phyloP scores from a whole-genome alignment of 1,140 invertebrate genomes.

The Plodia interpunctella region DNA sequence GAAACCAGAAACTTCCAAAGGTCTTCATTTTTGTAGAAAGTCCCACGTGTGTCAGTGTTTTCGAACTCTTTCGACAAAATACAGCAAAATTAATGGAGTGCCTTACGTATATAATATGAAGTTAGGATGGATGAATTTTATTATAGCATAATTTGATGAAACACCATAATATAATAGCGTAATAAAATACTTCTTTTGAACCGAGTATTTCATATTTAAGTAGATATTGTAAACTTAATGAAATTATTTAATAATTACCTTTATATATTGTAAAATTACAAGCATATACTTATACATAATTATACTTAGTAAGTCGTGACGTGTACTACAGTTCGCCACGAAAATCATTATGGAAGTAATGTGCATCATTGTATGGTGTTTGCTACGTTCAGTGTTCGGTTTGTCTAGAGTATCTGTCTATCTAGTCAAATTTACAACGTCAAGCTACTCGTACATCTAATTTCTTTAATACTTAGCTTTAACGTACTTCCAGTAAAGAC shows the following conservation, averaged over 20 bases:
- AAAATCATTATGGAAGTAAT: background rate
- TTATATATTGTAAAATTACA: constrained; percentile 38
- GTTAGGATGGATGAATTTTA: constrained; percentile 72
- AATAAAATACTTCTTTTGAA: constrained; percentile 60
- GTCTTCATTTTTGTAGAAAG: constrained; percentile 64
- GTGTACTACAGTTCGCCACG: constrained; percentile 30
- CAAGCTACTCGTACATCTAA: background rate
- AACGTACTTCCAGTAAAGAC: background rate
- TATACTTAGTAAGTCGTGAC: constrained; percentile 39
- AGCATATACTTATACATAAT: constrained; percentile 27
- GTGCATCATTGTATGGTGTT: background rate
- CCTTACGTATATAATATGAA: constrained; percentile 75
- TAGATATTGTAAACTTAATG: constrained; percentile 67
- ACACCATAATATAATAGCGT: constrained; percentile 72
- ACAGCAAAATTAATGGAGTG: constrained; percentile 73
- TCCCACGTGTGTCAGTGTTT: constrained; percentile 53
- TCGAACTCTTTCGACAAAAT: constrained; percentile 64
- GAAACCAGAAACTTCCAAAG: constrained; percentile 55
- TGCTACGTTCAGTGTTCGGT: background rate
- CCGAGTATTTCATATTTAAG: constrained; percentile 61
- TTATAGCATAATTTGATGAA: constrained; percentile 73
- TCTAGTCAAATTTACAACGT: background rate
- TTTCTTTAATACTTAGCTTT: background rate
- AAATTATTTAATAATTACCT: constrained; percentile 59
- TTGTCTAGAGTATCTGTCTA: background rate